Percentiles rank a stretch among this genome's conserved stretches.
Evolutionary conservation across 2,888 invertebrate genomes (phyloP).

Genomic region (Pollenia labialis): DNA sequence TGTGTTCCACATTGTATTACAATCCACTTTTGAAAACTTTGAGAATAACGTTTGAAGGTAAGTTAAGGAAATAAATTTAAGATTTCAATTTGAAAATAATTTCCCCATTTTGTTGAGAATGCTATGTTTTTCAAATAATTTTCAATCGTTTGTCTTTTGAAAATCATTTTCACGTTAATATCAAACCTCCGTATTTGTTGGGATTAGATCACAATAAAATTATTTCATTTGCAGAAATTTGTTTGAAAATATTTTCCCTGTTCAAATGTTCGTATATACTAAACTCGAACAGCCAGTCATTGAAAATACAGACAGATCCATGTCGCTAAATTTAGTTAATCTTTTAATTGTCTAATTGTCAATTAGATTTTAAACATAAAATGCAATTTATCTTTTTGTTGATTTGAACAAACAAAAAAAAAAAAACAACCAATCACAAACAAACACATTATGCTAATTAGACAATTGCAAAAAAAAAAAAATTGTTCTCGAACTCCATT

Average conservation of each 20-base stretch:
- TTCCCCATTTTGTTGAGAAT: too few species aligned
- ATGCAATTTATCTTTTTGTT: constrained; percentile 54
- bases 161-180: too few species aligned
- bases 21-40: too few species aligned
- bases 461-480: constrained; percentile 31
- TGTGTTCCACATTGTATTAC: too few species aligned
- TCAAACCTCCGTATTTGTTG: too few species aligned
- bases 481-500: constrained; percentile 44
- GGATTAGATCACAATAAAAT: too few species aligned
- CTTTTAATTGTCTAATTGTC: constrained; percentile 51
- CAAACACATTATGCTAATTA: constrained; percentile 49
- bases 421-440: constrained; percentile 1
- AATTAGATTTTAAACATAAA: constrained; percentile 49
- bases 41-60: too few species aligned
- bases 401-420: constrained; percentile 3
- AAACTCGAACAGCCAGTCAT: background rate
- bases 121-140: too few species aligned
- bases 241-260: background rate
- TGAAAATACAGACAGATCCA: background rate
- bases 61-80: too few species aligned
- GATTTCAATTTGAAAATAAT: too few species aligned
- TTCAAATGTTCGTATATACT: background rate
- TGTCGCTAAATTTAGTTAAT: constrained; percentile 21
- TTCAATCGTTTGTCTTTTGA: too few species aligned
- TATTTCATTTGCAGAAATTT: too few species aligned